Base-by-base conservation (phyloP, 1,140 invertebrate genomes). In the Halictus rubicundus region DNA sequence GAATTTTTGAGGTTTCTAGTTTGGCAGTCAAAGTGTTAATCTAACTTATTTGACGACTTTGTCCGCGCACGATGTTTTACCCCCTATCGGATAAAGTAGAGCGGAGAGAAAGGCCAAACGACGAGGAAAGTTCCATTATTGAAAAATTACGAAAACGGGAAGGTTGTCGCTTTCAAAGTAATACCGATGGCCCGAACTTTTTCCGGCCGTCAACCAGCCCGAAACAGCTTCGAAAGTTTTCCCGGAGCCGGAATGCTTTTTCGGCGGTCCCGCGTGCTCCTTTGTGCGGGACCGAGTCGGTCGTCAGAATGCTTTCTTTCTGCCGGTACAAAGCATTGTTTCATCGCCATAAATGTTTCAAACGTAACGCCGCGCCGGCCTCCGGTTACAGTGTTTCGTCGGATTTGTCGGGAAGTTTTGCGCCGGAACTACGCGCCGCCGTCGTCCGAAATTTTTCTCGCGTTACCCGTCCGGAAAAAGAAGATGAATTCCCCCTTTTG, bases 321-420 rank as follows among this genome's bases (percentile, higher is more conserved):
- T 7, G 52, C 42, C 37, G 1, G 64, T 59, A 68, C 73, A 76
- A 76, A 76, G 73, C 73, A 76, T 76, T 76, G 73, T 76, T 68
- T 76, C 73, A 32, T 59, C 64, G 63, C 52, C 73, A 68, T 76
- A 76, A 68, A 76, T 76, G 73, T 76, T 76, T 68, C 64, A 76
- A 68, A 42, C 73, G 49, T 42, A 39, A 68, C 57, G 42, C 21
- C 32, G 32, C 32, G 32, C 1, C 10, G 21, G 42, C 42, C 7
- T 63, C 25, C 12, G 42, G 21, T 19, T 23, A 25, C 39, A 37
- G 60, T 75, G 60, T 75, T 21, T 3, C 49, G 21, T 59, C 27
- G 64, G 73, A 68, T 76, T 59, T 46, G 73, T 54, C 37, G 49
- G 19, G 12, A 75, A 75, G 23, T 64, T 74, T 64, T n/a, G 7